These are phyloP conservation scores for Papilio aristodemus DNA, from an alignment of 1,140 invertebrate genomes.

Conservation along the genomic window DNA sequence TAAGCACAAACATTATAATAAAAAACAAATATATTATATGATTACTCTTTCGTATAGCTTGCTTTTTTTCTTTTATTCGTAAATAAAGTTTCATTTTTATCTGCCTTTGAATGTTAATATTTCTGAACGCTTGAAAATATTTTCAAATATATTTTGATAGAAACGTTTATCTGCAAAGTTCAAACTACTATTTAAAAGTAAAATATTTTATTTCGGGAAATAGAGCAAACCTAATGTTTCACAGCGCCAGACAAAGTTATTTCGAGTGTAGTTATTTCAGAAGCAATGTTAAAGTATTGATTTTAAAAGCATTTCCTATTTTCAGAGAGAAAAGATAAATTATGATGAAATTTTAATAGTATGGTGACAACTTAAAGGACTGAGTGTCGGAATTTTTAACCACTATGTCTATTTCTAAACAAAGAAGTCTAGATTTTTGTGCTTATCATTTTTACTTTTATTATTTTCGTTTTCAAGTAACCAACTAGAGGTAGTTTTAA, in stretches of 20 bases:
- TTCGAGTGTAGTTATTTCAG: constrained; percentile 16
- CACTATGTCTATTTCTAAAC: no score
- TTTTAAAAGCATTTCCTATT: background rate
- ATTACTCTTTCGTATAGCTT: no score
- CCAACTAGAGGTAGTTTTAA: no score
- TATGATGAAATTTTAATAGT: background rate
- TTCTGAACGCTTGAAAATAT: background rate
- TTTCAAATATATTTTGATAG: background rate
- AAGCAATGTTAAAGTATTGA: constrained; percentile 2
- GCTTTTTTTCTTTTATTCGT: no score
- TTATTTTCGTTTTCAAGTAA: no score
- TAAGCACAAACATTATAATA: no score
- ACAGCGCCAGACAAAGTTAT: constrained; percentile 10
- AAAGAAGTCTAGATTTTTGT: no score
- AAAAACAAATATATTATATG: no score
- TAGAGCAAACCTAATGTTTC: constrained; percentile 9
- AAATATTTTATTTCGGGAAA: background rate
- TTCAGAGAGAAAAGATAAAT: background rate
- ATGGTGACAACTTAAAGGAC: no score
- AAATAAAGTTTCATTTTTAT: background rate
- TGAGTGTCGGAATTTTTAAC: no score
- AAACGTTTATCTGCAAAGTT: constrained; percentile 6
- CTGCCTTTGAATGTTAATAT: background rate
- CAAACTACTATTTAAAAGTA: constrained; percentile 8
- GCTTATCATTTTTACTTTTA: no score